A percentile compares a stretch with the other conserved stretches of the same genome.
These are phyloP conservation scores for Paratilapia polleni DNA, from an alignment of 2,113 vertebrate genomes.

Conservation along the genomic window DNA sequence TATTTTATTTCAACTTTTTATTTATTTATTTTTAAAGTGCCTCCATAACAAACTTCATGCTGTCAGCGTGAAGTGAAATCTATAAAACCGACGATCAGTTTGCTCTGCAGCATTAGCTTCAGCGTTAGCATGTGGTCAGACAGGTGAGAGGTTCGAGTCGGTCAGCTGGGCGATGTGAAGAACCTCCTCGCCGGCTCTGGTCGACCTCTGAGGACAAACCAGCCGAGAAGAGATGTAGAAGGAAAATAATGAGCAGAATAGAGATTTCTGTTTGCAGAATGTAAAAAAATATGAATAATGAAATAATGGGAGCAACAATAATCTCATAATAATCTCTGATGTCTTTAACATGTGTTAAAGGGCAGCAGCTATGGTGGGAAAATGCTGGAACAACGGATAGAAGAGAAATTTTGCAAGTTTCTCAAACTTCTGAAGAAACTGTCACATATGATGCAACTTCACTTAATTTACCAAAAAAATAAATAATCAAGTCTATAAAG, in stretches of 20 bases:
- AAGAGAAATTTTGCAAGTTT: not conserved
- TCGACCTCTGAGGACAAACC: slow-evolving; percentile 52
- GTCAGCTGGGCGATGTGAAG: slow-evolving; percentile 78
- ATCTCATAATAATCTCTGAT: not conserved
- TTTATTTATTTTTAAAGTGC: not conserved
- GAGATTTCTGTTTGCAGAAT: too few relatives aligned
- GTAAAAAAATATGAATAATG: not conserved
- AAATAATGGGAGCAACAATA: not conserved
- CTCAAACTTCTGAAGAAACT: too few relatives aligned
- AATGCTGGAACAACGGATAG: not conserved
- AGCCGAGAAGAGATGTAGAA: not conserved
- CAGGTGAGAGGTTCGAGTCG: not conserved
- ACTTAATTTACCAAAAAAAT: too few relatives aligned
- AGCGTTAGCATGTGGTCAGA: not conserved
- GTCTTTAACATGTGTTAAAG: not conserved
- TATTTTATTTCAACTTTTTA: not conserved
- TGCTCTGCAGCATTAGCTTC: not conserved
- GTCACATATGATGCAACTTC: too few relatives aligned
- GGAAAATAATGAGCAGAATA: not conserved
- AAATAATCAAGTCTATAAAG: too few relatives aligned
- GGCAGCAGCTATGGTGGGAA: not conserved
- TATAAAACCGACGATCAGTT: not conserved
- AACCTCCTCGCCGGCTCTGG: slow-evolving; percentile 63
- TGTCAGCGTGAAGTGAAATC: not conserved
- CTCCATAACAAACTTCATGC: not conserved